Evolutionary conservation across 2,888 invertebrate species (phyloP).

Genomic region (Acholoe squamosa): DNA sequence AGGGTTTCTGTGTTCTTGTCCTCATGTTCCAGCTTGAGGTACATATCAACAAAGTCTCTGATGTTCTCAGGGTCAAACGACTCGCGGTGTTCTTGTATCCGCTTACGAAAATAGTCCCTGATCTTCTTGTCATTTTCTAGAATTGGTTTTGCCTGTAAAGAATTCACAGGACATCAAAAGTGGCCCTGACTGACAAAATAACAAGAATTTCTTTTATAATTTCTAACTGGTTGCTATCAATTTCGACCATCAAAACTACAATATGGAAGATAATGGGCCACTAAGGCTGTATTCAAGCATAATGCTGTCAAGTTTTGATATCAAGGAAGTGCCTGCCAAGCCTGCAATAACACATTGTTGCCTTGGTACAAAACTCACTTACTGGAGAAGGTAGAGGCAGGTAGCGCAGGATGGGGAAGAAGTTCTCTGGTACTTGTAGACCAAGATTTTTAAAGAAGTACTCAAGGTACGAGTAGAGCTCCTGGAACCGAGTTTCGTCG

Average conservation of each 20-base stretch:
- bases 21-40: constrained; percentile 70
- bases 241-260: too few relatives aligned
- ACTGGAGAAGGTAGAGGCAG: constrained; percentile 66
- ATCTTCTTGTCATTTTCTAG: constrained; percentile 36
- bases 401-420: constrained; percentile 73
- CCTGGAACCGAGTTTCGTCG: constrained; percentile 70
- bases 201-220: too few relatives aligned
- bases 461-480: constrained; percentile 72
- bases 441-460: constrained; percentile 72
- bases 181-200: too few relatives aligned
- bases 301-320: too few relatives aligned
- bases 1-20: constrained; percentile 26
- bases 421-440: constrained; percentile 74
- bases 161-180: too few relatives aligned
- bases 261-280: too few relatives aligned
- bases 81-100: constrained; percentile 70
- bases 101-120: neutral
- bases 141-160: constrained; percentile 24
- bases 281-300: too few relatives aligned
- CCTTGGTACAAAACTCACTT: too few relatives aligned
- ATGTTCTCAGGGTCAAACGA: constrained; percentile 73
- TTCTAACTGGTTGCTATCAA: too few relatives aligned
- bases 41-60: constrained; percentile 76
- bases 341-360: too few relatives aligned
- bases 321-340: too few relatives aligned